These are phyloP conservation scores for Gallirallus australis DNA, from an alignment of 2,797 vertebrate species.

Conservation along the genomic window DNA sequence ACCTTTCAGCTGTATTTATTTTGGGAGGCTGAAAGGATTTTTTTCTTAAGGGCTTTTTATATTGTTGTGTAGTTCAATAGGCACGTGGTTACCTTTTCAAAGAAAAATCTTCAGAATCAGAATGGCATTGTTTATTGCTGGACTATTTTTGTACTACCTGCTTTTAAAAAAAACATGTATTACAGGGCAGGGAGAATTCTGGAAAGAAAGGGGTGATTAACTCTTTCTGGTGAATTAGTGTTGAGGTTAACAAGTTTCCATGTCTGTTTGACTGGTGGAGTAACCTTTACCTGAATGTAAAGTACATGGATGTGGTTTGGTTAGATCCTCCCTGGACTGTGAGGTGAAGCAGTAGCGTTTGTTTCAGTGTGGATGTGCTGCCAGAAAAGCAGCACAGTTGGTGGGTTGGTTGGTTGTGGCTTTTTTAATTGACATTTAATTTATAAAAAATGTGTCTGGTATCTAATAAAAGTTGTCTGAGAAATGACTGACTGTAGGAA, in stretches of 20 bases:
- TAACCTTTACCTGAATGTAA: background rate
- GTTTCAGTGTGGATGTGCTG: background rate
- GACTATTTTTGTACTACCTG: background rate
- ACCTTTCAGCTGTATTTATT: constrained; percentile 53
- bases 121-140: constrained; percentile 2
- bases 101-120: background rate
- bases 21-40: constrained; percentile 35
- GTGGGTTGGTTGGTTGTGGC: background rate
- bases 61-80: background rate
- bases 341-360: constrained; percentile 24
- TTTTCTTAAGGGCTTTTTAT: constrained; percentile 5
- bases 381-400: background rate
- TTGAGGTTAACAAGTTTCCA: background rate
- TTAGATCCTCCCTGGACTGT: background rate
- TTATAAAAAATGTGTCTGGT: background rate
- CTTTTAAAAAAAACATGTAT: background rate
- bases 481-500: background rate
- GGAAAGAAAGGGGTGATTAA: background rate
- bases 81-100: background rate
- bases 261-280: background rate
- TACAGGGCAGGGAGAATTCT: background rate
- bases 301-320: background rate
- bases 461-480: background rate
- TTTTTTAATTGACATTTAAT: background rate
- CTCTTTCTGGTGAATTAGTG: background rate